These are phyloP conservation scores for Apodemia mormo DNA, from an alignment of 2,888 invertebrate genomes.

Conservation along the genomic window DNA sequence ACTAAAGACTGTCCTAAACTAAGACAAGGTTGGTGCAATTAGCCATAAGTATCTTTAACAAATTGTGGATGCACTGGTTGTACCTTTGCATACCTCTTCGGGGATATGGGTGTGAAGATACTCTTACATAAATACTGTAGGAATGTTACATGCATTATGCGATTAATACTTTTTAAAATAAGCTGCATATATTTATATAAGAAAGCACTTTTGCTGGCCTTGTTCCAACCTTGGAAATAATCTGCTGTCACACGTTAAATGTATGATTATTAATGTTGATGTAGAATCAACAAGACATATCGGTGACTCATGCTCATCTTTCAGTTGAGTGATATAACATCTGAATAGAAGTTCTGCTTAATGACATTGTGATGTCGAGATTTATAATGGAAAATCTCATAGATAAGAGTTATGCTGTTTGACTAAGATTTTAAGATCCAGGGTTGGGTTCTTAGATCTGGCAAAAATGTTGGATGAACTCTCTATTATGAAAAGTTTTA, in stretches of 20 bases:
- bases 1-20: no score
- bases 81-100: no score
- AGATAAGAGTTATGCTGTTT: no score
- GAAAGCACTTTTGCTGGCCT: slow-evolving; percentile 15
- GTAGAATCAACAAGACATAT: slow-evolving; percentile 11
- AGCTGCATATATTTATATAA: slow-evolving; percentile 13
- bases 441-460: no score
- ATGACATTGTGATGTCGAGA: neutral
- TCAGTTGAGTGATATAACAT: neutral
- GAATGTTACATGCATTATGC: neutral
- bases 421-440: no score
- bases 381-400: no score
- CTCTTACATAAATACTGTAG: neutral
- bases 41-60: no score
- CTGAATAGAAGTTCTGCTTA: neutral
- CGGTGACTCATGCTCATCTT: neutral
- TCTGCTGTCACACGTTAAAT: slow-evolving; percentile 13
- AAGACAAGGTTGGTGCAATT: no score
- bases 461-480: no score
- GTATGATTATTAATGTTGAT: slow-evolving; percentile 14
- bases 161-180: slow-evolving; percentile 12
- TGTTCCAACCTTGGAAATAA: slow-evolving; percentile 15
- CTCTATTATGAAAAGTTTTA: no score
- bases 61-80: no score
- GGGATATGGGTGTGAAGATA: no score